phyloP scores from a whole-genome alignment of 2,888 invertebrate species.

The Pandemis cinnamomeana region DNA sequence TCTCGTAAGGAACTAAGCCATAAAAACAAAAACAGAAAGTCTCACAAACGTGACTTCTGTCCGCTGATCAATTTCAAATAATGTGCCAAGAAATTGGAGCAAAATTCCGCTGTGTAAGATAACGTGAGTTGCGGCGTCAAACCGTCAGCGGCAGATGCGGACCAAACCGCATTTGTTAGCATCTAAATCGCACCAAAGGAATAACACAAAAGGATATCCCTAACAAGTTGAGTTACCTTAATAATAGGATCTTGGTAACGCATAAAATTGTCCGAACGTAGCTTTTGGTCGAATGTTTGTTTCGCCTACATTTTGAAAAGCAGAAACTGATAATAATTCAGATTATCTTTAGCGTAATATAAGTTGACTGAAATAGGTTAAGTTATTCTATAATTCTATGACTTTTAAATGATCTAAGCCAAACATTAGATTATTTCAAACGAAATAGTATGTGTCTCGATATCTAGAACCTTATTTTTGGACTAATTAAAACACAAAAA shows the following conservation, averaged over 20 bases:
- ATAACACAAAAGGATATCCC: not conserved
- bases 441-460: too few species aligned
- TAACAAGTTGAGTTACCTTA: not conserved
- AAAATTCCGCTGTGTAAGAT: conserved; percentile 18
- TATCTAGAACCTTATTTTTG: too few species aligned
- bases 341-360: too few species aligned
- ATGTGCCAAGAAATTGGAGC: conserved; percentile 10
- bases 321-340: not conserved
- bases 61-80: not conserved
- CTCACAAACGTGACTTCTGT: not conserved
- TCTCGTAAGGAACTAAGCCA: too few species aligned
- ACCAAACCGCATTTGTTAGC: conserved; percentile 26
- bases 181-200: conserved; percentile 21
- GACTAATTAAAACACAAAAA: too few species aligned
- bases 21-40: not conserved
- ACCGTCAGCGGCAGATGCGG: conserved; percentile 18
- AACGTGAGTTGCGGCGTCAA: conserved; percentile 19
- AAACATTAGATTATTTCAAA: too few species aligned
- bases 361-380: too few species aligned
- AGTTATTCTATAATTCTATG: too few species aligned
- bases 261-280: not conserved
- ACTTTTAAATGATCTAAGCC: too few species aligned
- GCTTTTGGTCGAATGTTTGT: not conserved
- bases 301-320: not conserved
- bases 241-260: conserved; percentile 3